phyloP scores from a whole-genome alignment of 2,888 invertebrate genomes.

The Lissonota sp. region DNA sequence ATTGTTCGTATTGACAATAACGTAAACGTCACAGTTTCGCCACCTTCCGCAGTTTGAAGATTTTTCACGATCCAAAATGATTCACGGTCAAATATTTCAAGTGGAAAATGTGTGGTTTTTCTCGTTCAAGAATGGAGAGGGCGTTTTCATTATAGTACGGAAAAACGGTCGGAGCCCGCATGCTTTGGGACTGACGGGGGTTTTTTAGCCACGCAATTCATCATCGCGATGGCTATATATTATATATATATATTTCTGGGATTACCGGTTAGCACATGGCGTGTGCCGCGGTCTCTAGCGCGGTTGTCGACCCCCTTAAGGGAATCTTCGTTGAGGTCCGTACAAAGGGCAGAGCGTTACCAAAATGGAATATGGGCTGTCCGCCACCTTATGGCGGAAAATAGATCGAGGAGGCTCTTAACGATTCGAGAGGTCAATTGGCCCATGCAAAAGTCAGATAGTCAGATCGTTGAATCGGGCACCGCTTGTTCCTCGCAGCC shows the following conservation, averaged over 20 bases:
- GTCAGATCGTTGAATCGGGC: conserved; percentile 19
- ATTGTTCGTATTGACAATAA: no score
- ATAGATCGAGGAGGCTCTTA: conserved; percentile 72
- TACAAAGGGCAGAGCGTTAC: conserved; percentile 34
- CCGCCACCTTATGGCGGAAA: conserved; percentile 73
- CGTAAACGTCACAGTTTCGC: no score
- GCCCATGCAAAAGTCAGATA: conserved; percentile 43
- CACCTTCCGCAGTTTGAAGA: no score
- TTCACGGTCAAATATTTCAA: no score
- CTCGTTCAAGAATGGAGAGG: neutral
- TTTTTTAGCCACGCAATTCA: conserved; percentile 64
- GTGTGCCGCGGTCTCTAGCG: conserved; percentile 69
- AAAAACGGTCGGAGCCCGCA: conserved; percentile 15
- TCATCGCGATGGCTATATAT: conserved; percentile 58
- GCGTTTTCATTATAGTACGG: conserved; percentile 5
- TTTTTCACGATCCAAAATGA: no score
- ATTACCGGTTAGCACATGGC: conserved; percentile 76
- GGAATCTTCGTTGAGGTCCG: conserved; percentile 29
- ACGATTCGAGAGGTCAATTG: conserved; percentile 35
- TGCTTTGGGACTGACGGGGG: neutral
- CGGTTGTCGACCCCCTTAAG: conserved; percentile 68
- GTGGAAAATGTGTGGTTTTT: no score
- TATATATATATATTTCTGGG: conserved; percentile 21
- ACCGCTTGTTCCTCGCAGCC: conserved; percentile 15
- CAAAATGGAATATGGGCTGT: conserved; percentile 62